A percentile compares a stretch with the other conserved stretches of the same genome.
Evolutionary conservation across 2,113 vertebrate genomes (phyloP).

Genomic region (Actenoides lindsayi): DNA sequence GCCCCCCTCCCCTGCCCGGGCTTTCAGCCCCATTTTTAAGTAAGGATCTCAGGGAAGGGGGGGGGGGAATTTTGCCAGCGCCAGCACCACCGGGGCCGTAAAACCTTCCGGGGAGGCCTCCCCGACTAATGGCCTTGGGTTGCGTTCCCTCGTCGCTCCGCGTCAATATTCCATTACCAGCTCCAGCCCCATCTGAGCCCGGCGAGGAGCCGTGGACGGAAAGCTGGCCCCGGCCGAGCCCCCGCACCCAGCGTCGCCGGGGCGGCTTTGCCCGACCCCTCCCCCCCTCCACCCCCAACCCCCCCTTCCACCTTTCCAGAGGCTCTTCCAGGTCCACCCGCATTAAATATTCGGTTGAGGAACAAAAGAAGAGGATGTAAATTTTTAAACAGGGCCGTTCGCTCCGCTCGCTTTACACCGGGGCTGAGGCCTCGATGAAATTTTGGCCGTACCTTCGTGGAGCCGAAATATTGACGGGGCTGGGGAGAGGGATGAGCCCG

Average conservation of each 20-base stretch:
- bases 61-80: background rate
- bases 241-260: background rate
- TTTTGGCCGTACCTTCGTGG: fast-evolving
- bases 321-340: background rate
- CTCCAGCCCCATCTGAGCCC: background rate
- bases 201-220: background rate
- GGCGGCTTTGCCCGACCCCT: background rate
- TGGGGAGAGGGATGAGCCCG: background rate
- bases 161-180: slow-evolving; percentile 34
- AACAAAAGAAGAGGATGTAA: background rate
- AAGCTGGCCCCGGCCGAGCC: background rate
- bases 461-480: background rate
- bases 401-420: background rate
- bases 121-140: background rate
- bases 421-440: fast-evolving
- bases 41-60: fast-evolving
- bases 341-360: background rate
- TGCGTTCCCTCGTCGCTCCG: background rate
- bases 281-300: too few relatives aligned
- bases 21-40: background rate
- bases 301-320: background rate
- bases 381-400: slow-evolving; percentile 37
- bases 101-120: background rate
- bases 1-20: fast-evolving
- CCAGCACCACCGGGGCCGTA: background rate